Conservation (phyloP, 1,140 invertebrate genomes). For the Bombus haemorrhoidalis region DNA sequence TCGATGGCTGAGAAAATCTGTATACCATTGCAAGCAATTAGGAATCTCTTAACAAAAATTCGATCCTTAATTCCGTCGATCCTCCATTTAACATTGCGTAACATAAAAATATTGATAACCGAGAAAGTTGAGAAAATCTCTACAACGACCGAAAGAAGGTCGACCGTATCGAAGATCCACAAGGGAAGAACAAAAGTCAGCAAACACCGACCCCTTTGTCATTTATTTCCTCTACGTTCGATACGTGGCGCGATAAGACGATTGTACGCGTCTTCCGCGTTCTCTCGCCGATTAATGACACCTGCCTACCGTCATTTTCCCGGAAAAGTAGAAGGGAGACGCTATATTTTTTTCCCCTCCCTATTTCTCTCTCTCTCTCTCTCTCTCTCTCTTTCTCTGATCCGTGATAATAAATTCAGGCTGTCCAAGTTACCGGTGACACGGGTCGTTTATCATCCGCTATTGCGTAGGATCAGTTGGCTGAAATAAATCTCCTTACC, state of each 20-base stretch:
- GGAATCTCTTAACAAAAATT: too few relatives aligned
- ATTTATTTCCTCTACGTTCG: not conserved
- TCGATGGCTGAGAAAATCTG: too few relatives aligned
- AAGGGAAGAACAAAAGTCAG: too few relatives aligned
- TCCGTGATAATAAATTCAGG: slow-evolving; percentile 18
- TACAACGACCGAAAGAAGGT: too few relatives aligned
- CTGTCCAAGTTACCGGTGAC: slow-evolving; percentile 9
- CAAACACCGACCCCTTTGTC: too few relatives aligned
- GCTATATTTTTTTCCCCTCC: not conserved
- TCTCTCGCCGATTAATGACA: slow-evolving; percentile 22
- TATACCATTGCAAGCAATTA: too few relatives aligned
- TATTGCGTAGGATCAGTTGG: not conserved
- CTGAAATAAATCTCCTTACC: slow-evolving; percentile 14
- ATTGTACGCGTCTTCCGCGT: slow-evolving; percentile 23
- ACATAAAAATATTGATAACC: too few relatives aligned
- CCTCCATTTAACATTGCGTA: too few relatives aligned
- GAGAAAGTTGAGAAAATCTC: too few relatives aligned
- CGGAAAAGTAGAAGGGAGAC: not conserved
- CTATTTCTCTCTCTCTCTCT: not conserved
- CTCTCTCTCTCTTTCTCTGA: not conserved
- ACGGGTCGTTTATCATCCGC: slow-evolving; percentile 22
- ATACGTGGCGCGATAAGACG: not conserved
- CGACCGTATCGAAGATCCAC: too few relatives aligned
- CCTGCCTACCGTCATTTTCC: slow-evolving; percentile 32
- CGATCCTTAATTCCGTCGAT: too few relatives aligned